Percentiles rank a stretch among this genome's conserved stretches.
These are phyloP conservation scores for Monodelphis domestica DNA, from an alignment of 2,797 vertebrate species.

Conservation along the genomic window DNA sequence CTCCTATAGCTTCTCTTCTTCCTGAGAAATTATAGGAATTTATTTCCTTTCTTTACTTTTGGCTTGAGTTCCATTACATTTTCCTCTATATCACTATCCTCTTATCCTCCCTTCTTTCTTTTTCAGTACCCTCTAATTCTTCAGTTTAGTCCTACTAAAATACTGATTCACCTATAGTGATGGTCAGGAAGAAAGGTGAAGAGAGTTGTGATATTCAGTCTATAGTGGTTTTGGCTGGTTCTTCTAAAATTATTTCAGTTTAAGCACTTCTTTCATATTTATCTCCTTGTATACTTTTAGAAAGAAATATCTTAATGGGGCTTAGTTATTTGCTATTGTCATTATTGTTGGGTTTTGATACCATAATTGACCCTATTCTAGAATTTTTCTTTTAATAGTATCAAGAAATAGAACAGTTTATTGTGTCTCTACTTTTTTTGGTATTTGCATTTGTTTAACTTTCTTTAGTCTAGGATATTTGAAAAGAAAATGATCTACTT, in stretches of 20 bases:
- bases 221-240: too few species aligned
- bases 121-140: not conserved
- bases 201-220: not conserved
- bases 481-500: not conserved
- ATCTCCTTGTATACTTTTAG: not conserved
- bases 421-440: not conserved
- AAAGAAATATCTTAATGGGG: not conserved
- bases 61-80: not conserved
- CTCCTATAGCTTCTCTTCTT: not conserved
- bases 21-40: not conserved
- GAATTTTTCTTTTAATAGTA: not conserved
- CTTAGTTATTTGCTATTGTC: not conserved
- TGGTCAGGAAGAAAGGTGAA: not conserved
- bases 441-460: not conserved
- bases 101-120: not conserved
- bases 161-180: not conserved
- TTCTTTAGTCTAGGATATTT: not conserved
- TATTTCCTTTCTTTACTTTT: not conserved
- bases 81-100: too few species aligned
- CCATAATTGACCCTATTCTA: not conserved
- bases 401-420: not conserved
- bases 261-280: not conserved
- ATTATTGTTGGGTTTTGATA: not conserved
- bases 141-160: not conserved
- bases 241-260: not conserved